Conservation (phyloP, 2,797 vertebrate genomes). For the Falco naumanni region DNA sequence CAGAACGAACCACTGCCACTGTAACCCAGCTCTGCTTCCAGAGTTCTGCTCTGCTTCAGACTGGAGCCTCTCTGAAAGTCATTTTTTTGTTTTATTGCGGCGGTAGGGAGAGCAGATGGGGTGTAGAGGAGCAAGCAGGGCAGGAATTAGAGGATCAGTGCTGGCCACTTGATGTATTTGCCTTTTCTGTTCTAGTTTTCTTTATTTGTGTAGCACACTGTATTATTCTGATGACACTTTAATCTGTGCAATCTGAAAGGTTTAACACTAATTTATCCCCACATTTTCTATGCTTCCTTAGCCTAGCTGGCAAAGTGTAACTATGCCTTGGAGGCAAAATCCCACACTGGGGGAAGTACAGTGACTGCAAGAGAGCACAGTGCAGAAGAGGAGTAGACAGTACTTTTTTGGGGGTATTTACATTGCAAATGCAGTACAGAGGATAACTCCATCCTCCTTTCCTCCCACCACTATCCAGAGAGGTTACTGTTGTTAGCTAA, state of each 20-base stretch:
- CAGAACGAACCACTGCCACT: background rate
- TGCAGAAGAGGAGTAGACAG: background rate
- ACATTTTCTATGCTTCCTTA: background rate
- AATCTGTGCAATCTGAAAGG: background rate
- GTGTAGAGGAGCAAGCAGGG: background rate
- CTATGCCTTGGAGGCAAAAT: background rate
- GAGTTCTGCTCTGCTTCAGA: background rate
- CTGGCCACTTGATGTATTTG: background rate
- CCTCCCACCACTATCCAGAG: background rate
- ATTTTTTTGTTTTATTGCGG: background rate
- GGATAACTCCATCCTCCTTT: background rate
- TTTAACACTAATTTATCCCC: background rate
- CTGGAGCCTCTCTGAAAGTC: background rate
- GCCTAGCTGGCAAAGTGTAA: background rate
- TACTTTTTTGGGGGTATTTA: background rate
- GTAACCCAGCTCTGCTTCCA: background rate
- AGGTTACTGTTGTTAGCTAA: background rate
- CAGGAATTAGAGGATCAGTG: background rate
- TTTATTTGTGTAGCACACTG: background rate
- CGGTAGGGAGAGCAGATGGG: background rate
- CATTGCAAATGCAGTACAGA: background rate
- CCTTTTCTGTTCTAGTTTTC: background rate
- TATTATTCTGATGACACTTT: background rate
- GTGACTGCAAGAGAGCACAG: background rate
- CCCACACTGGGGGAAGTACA: background rate